phyloP scores from a whole-genome alignment of 2,113 vertebrate genomes.

The Micronycteris hirsuta region DNA sequence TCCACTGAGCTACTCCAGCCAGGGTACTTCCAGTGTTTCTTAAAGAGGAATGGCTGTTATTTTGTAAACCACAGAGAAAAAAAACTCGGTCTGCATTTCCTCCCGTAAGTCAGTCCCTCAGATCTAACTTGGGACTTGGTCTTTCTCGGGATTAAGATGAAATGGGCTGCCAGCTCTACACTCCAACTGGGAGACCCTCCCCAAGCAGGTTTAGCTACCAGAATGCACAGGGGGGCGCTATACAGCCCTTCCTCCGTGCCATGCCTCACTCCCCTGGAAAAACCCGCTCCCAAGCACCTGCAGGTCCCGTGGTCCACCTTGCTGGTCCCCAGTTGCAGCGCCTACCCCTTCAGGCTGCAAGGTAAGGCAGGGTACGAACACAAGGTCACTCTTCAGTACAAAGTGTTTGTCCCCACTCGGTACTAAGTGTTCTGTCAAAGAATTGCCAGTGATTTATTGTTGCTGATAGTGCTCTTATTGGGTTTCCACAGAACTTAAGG shows the following conservation, averaged over 20 bases:
- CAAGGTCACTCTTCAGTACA: neutral
- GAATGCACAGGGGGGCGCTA: neutral
- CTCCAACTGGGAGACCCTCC: neutral
- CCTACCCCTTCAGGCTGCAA: too few species aligned
- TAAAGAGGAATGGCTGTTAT: neutral
- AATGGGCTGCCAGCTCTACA: neutral
- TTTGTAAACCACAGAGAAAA: neutral
- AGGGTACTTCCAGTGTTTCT: neutral
- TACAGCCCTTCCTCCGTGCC: neutral
- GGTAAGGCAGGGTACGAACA: neutral
- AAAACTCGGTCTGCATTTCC: neutral
- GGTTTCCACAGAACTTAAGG: neutral
- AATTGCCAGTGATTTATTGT: neutral
- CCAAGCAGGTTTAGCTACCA: neutral
- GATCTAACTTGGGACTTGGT: neutral
- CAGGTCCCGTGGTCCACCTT: neutral
- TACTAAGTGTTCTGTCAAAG: neutral
- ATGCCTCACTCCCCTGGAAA: neutral
- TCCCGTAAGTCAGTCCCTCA: neutral
- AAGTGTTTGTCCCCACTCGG: neutral
- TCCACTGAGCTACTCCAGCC: too few species aligned
- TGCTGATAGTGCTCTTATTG: neutral
- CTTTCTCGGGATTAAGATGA: neutral
- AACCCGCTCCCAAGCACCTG: neutral
- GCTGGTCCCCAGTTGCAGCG: neutral